Evolutionary conservation across 2,113 vertebrate genomes (phyloP), one percentile per base, ranked within the genome.

Genomic region (Ptyas mucosa): DNA sequence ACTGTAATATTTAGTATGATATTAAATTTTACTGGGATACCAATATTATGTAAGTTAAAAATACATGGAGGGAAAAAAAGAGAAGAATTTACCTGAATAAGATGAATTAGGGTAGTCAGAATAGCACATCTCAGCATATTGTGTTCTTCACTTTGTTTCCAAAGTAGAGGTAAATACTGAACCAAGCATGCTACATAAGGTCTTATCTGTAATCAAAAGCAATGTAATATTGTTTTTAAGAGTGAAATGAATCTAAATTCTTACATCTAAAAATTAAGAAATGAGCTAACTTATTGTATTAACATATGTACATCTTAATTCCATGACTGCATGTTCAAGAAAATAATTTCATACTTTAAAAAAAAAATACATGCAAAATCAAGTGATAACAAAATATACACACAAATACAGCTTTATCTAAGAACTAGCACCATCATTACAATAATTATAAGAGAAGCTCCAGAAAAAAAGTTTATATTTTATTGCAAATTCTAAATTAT

Each of bases 91-190:
- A 99, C 99, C 99, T 99, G 98, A 29, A 99, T 98, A 0, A 99
- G 98, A 95, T 99, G 99, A 96, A 99, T 97, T 26, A 99, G 97
- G 0, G 99, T 99, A 8, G 99, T 99, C 91, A 99, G 97, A 96
- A 99, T 99, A 95, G 99, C 99, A 97, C 99, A 99, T 91, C 99
- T 98, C 6, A 99, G 97, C 99, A 99, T 99, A 97, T 99, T 99
- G 96, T 99, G 99, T 92, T 99, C 99, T 96, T 99, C 99, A 29
- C 99, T 99, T 93, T 99, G 99, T 96, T 99, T 99, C 99, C 99
- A 99, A 90, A 99, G 98, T 3, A 99, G 97, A 11, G 99, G 99
- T 91, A 99, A 97, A 97, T 99, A 99, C 92, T 99, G 99, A 92
- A 99, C 98, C 96, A 99, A 97, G 87, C 99, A 99, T 89, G 98